phyloP scores from a whole-genome alignment of 35 echinoderm and acorn worm species.

The Lytechinus variegatus region DNA sequence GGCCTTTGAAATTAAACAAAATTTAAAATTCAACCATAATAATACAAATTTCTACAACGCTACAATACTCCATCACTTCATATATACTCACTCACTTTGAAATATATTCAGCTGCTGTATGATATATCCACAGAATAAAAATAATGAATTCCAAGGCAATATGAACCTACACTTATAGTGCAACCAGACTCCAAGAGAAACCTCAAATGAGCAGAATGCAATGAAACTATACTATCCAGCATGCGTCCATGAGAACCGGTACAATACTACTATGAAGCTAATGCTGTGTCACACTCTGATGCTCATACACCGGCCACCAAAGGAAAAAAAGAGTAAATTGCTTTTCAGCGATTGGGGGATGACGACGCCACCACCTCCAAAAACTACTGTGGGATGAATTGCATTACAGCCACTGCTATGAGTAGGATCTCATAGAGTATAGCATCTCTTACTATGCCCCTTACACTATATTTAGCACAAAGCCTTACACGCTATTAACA shows the following conservation, averaged over 20 bases:
- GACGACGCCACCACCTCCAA: background rate
- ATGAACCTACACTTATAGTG: background rate
- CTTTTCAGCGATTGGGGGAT: background rate
- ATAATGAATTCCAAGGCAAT: slow-evolving; percentile 12
- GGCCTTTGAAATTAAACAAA: too few relatives aligned
- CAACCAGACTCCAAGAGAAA: background rate
- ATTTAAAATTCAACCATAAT: too few relatives aligned
- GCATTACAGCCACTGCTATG: background rate
- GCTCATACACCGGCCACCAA: slow-evolving; percentile 7
- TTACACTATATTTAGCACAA: background rate
- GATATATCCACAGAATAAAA: slow-evolving; percentile 5
- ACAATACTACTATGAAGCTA: background rate
- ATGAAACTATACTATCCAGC: background rate
- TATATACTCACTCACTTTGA: background rate
- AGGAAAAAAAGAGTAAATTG: slow-evolving; percentile 5
- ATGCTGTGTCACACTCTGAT: slow-evolving; percentile 2
- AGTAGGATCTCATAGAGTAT: background rate
- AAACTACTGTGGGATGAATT: background rate
- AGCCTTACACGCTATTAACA: background rate
- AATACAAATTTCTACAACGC: background rate
- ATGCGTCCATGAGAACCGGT: background rate
- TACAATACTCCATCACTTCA: background rate
- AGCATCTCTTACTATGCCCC: background rate
- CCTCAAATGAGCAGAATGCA: background rate
- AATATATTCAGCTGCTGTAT: background rate